A percentile compares a stretch with the other conserved stretches of the same genome.
phyloP scores from a whole-genome alignment of 2,797 vertebrate species.

The Coregonus ussuriensis region DNA sequence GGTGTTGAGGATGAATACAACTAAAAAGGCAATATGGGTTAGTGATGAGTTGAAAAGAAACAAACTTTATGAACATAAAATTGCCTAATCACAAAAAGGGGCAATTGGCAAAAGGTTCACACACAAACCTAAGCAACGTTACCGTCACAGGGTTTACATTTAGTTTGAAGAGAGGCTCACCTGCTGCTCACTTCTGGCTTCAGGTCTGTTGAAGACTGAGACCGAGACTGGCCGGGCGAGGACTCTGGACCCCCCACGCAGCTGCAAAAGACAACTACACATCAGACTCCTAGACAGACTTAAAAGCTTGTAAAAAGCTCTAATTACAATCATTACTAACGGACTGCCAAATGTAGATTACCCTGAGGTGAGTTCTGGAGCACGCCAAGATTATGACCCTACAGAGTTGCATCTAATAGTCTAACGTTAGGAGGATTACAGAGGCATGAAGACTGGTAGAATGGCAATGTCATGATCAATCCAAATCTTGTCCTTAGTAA shows the following conservation, averaged over 20 bases:
- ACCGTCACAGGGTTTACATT: neutral
- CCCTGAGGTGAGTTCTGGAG: neutral
- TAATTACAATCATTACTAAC: neutral
- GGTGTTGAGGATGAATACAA: too few species aligned
- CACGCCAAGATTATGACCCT: neutral
- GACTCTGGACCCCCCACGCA: conserved; percentile 81
- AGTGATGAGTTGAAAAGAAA: too few species aligned
- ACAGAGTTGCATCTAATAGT: neutral
- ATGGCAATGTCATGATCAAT: neutral
- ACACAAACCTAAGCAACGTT: neutral
- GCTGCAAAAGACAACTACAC: conserved; percentile 62
- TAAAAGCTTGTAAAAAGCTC: neutral
- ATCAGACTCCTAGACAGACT: neutral
- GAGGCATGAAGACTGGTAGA: neutral
- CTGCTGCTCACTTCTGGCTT: conserved; percentile 78
- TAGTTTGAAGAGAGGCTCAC: conserved; percentile 35
- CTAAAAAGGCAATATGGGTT: too few species aligned
- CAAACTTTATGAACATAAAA: too few species aligned
- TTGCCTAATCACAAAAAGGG: too few species aligned
- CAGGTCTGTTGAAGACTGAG: conserved; percentile 77
- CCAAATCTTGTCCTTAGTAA: neutral
- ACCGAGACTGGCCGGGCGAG: conserved; percentile 81
- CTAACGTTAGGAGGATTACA: neutral
- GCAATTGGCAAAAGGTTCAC: too few species aligned
- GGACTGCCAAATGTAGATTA: neutral